These are phyloP conservation scores for Sebastes vulpes DNA, from an alignment of 2,797 vertebrate species.

Conservation along the genomic window DNA sequence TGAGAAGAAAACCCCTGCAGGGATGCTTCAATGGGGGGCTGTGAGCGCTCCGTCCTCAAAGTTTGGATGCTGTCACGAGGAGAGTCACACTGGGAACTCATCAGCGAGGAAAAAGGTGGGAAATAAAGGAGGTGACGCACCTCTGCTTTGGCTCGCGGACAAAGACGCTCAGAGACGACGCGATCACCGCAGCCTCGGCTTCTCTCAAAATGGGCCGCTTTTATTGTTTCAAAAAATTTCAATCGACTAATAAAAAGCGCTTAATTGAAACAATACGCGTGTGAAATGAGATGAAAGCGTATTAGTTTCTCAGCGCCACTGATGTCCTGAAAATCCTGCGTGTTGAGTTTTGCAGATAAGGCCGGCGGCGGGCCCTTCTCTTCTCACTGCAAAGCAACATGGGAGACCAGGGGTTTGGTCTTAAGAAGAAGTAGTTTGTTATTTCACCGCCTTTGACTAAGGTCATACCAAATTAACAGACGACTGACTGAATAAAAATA, in stretches of 20 bases:
- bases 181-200: not conserved
- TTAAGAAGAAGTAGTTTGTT: slow-evolving; percentile 87
- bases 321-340: slow-evolving; percentile 59
- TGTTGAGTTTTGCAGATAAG: slow-evolving; percentile 84
- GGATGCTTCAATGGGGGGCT: slow-evolving; percentile 89
- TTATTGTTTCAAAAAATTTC: slow-evolving; percentile 59
- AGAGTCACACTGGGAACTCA: slow-evolving; percentile 87
- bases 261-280: slow-evolving; percentile 74
- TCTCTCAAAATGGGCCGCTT: not conserved
- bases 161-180: slow-evolving; percentile 50
- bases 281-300: slow-evolving; percentile 75
- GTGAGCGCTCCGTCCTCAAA: slow-evolving; percentile 74
- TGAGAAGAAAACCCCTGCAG: slow-evolving; percentile 85
- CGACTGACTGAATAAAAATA: slow-evolving; percentile 89
- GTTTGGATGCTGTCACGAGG: slow-evolving; percentile 90
- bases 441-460: slow-evolving; percentile 90
- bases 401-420: slow-evolving; percentile 79
- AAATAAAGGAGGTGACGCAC: slow-evolving; percentile 76
- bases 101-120: slow-evolving; percentile 78
- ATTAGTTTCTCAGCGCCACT: slow-evolving; percentile 71
- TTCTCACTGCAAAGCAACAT: slow-evolving; percentile 72
- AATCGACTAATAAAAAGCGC: slow-evolving; percentile 42
- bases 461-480: slow-evolving; percentile 91
- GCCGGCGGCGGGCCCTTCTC: slow-evolving; percentile 52
- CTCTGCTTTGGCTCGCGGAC: slow-evolving; percentile 64